Evolutionary conservation across 2,113 vertebrate genomes (phyloP), one percentile per base, ranked within the genome.

Genomic region (Hucho hucho): DNA sequence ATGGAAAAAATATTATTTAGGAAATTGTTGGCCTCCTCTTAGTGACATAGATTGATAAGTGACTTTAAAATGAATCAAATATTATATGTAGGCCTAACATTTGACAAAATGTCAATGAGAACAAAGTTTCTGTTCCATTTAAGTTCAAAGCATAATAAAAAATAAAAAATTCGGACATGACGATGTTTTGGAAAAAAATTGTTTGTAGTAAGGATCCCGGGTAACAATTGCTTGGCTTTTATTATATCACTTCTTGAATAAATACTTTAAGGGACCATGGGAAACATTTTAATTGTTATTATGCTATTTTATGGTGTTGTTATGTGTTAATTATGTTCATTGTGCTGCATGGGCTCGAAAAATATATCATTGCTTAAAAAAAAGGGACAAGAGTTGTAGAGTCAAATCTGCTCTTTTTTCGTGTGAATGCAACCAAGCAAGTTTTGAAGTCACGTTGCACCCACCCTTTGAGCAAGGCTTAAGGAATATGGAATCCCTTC

Each of bases 401-500:
- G 16, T 47, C 20, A n/a, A 66, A 22, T 61, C 43, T 46, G 74
- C 65, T 65, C 67, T 75, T 79, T 81, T 5, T 81, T 81, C 74
- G 63, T 67, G 47, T 66, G 67, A 84, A 82, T 73, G 88, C 26
- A 24, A 80, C 86, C 64, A 9, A 46, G 80, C 75, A 76, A 69
- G 82, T 77, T 74, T 47, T 75, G 64, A 71, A 53, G 20, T 69
- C 69, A 64, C n/a, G 65, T 66, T 73, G 79, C 81, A 64, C 49
- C 53, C 69, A 32, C 76, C 73, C 20, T 2, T n/a, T 7, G 3
- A 74, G 66, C 77, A 25, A 75, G 66, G 69, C 66, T 80, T 47
- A 61, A 59, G 20, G 80, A 81, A 78, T 46, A 75, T 84, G 47
- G 73, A 65, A 66, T 28, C 1, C 85, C 87, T 25, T 28, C 46